Base-by-base conservation (phyloP, 2,888 invertebrate species). In the Dermolepida albohirtum region DNA sequence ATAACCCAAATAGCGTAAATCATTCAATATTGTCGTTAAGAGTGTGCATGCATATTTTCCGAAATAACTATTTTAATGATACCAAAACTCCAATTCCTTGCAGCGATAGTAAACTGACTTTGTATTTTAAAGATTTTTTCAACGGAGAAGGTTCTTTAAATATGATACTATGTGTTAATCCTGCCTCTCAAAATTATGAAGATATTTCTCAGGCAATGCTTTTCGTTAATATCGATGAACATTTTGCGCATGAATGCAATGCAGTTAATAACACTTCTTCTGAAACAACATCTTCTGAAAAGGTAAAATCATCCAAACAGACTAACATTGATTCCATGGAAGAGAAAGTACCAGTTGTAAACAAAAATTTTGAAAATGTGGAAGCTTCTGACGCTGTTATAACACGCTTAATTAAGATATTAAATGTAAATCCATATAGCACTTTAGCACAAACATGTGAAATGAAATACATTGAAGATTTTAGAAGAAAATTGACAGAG, bases 111-210 rank as follows among this genome's bases (percentile, higher is more conserved):
- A 44, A 27, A n/a, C 8, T 57, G 29, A 22, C 43, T 7, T 22
- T 1, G 2, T 22, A 43, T 27, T 29, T 57, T 27, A 44, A 43
- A 17, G 27, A 41, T 11, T 57, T 22, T 22, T 57, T 57, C 12
- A 44, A 57, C 22, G 41, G 12, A n/a, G 7, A 43, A 7, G 43
- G 43, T 17, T 12, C 17, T 4, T 22, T 41, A 4, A 22, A 29
- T 5, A 22, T 57, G 44, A 17, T 57, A 27, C 6, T 57, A 27
- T 57, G 57, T 14, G 10, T 57, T 12, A 57, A 57, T 27, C 43
- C 43, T 7, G 22, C 11, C 6, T 0, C n/a, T 5, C 22, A 29
- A n/a, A n/a, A 14, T 12, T 43, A 43, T n/a, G 44, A 57, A 27
- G 57, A 57, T n/a, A 6, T 44, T 5, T 8, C 4, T 12, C 43